phyloP scores from a whole-genome alignment of 2,888 invertebrate species.

The Amphipoea lucens region DNA sequence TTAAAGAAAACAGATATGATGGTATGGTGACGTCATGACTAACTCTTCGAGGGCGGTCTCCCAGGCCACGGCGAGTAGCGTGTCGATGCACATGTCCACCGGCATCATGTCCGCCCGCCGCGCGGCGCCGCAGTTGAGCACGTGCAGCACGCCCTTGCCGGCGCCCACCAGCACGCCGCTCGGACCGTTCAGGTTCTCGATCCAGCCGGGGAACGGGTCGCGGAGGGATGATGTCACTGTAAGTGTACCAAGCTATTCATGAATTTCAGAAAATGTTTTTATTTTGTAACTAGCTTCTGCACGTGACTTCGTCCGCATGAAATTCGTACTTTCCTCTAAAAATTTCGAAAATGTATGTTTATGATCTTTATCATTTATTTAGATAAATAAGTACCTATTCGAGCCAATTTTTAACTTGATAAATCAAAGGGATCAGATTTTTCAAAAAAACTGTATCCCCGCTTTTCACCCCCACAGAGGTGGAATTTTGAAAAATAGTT shows the following conservation, averaged over 20 bases:
- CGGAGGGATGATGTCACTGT: slow-evolving; percentile 92
- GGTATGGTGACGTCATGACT: background rate
- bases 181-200: slow-evolving; percentile 98
- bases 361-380: too few species aligned
- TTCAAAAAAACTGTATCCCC: too few species aligned
- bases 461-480: too few species aligned
- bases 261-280: background rate
- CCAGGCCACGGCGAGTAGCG: slow-evolving; percentile 93
- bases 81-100: slow-evolving; percentile 94
- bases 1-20: too few species aligned
- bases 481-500: too few species aligned
- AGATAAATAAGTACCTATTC: too few species aligned
- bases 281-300: too few species aligned
- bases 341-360: too few species aligned
- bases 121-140: slow-evolving; percentile 89
- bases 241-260: background rate
- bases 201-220: slow-evolving; percentile 95
- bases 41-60: slow-evolving; percentile 89
- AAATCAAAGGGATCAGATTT: too few species aligned
- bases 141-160: slow-evolving; percentile 93
- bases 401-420: too few species aligned
- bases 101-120: slow-evolving; percentile 94
- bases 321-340: too few species aligned
- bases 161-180: slow-evolving; percentile 93
- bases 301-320: too few species aligned